Evolutionary conservation across 2,888 invertebrate species (phyloP).

Genomic region (Syrphus vitripennis): DNA sequence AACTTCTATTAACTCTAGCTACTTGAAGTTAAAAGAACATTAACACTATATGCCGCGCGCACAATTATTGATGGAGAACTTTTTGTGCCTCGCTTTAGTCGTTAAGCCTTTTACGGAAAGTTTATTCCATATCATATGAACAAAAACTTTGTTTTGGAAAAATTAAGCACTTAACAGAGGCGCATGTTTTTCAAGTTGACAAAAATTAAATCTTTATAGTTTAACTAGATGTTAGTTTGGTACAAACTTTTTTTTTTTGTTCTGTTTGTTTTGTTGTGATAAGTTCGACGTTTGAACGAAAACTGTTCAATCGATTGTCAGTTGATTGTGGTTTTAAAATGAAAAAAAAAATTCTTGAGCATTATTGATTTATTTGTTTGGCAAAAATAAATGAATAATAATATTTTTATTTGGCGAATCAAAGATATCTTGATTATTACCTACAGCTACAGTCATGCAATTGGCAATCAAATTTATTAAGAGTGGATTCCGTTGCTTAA

Average conservation of each 20-base stretch:
- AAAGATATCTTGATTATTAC: too few relatives aligned
- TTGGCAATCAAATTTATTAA: too few relatives aligned
- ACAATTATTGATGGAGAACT: conserved; percentile 7
- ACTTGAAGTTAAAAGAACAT: conserved; percentile 13
- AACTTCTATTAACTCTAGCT: background rate
- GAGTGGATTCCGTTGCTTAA: too few relatives aligned
- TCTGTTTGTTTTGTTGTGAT: conserved; percentile 28
- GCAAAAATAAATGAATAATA: background rate
- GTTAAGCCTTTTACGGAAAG: conserved; percentile 22
- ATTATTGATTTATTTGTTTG: background rate
- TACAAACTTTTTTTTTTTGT: background rate
- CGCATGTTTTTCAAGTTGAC: background rate
- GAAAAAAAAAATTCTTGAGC: background rate
- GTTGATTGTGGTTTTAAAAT: background rate
- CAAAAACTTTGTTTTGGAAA: background rate
- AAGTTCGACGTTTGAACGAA: conserved; percentile 37
- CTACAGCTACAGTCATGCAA: too few relatives aligned
- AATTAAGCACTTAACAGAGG: background rate
- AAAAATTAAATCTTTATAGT: background rate
- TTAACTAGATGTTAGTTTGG: background rate
- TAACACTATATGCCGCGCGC: conserved; percentile 39
- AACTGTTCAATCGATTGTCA: conserved; percentile 49
- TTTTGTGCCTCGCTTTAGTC: background rate
- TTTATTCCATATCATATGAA: background rate
- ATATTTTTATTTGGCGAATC: too few relatives aligned